These are phyloP conservation scores for Acleris cristana DNA, from an alignment of 2,888 invertebrate genomes.

Conservation along the genomic window DNA sequence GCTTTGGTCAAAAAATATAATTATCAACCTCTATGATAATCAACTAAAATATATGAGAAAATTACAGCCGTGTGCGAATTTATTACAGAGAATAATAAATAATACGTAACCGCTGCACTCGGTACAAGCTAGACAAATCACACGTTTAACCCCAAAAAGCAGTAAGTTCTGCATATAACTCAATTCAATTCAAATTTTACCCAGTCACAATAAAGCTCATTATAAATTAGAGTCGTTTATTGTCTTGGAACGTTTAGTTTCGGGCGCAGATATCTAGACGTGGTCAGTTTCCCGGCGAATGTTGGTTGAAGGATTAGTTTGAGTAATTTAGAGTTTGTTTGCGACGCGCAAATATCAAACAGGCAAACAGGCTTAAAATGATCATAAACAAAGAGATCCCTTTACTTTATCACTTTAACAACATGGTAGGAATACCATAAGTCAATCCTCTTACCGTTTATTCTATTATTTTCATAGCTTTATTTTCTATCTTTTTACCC, in stretches of 20 bases:
- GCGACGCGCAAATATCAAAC: neutral
- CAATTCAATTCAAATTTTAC: constrained; percentile 2
- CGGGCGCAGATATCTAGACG: neutral
- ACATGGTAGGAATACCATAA: too few relatives aligned
- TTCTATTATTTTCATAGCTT: too few relatives aligned
- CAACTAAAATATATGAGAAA: neutral
- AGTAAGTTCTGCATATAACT: neutral
- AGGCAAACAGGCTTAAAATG: neutral
- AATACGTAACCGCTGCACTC: constrained; percentile 11
- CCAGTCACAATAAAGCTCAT: neutral
- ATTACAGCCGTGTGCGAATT: constrained; percentile 6
- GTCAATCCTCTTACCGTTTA: too few relatives aligned
- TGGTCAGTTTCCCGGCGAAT: constrained; percentile 9
- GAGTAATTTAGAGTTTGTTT: constrained; percentile 16
- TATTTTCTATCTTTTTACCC: too few relatives aligned
- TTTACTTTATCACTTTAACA: constrained; percentile 1
- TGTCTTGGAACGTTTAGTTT: neutral
- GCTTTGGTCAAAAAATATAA: too few relatives aligned
- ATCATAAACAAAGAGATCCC: too few relatives aligned
- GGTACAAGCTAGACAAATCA: constrained; percentile 13
- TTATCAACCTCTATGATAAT: too few relatives aligned
- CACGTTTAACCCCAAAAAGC: neutral
- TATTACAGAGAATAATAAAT: constrained; percentile 18
- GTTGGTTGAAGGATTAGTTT: constrained; percentile 12
- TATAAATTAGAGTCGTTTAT: too few relatives aligned